A percentile compares a stretch with the other conserved stretches of the same genome.
These are phyloP conservation scores for Protaetia brevitarsis DNA, from an alignment of 1,140 invertebrate species.

Conservation along the genomic window DNA sequence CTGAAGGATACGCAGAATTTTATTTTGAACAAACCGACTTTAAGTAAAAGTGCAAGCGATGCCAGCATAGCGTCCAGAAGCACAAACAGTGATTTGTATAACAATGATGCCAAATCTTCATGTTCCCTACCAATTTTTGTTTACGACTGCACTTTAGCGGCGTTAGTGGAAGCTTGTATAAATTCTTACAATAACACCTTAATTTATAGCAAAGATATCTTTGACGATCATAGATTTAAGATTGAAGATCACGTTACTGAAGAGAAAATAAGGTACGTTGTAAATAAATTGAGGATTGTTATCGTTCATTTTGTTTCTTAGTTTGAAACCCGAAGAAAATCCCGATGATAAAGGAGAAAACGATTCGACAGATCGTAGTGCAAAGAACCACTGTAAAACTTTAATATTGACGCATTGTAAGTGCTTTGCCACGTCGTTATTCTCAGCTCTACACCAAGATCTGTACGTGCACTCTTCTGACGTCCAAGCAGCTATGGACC, in stretches of 20 bases:
- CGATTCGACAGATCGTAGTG: slow-evolving; percentile 46
- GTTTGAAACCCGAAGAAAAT: slow-evolving; percentile 51
- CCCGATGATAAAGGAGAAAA: slow-evolving; percentile 51
- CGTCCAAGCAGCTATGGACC: slow-evolving; percentile 70
- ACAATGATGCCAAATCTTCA: slow-evolving; percentile 34
- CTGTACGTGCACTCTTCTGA: slow-evolving; percentile 60
- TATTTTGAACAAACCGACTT: slow-evolving; percentile 35
- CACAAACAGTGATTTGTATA: slow-evolving; percentile 43
- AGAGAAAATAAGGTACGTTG: slow-evolving; percentile 31
- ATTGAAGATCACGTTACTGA: slow-evolving; percentile 24
- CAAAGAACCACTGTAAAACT: slow-evolving; percentile 61
- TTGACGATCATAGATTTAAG: slow-evolving; percentile 55
- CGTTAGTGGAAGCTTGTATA: slow-evolving; percentile 59
- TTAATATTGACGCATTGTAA: slow-evolving; percentile 63
- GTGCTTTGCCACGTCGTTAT: slow-evolving; percentile 66
- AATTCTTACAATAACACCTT: slow-evolving; percentile 42
- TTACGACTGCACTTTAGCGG: slow-evolving; percentile 64
- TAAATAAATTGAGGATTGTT: not conserved
- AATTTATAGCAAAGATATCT: slow-evolving; percentile 48
- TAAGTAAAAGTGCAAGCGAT: slow-evolving; percentile 30
- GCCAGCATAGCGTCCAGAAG: slow-evolving; percentile 39
- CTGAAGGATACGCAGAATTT: slow-evolving; percentile 56
- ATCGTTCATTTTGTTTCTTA: slow-evolving; percentile 29
- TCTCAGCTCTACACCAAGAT: slow-evolving; percentile 61
- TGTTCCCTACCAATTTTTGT: slow-evolving; percentile 64